Base-by-base conservation (phyloP, 2,888 invertebrate genomes). In the Autographa pulchrina region DNA sequence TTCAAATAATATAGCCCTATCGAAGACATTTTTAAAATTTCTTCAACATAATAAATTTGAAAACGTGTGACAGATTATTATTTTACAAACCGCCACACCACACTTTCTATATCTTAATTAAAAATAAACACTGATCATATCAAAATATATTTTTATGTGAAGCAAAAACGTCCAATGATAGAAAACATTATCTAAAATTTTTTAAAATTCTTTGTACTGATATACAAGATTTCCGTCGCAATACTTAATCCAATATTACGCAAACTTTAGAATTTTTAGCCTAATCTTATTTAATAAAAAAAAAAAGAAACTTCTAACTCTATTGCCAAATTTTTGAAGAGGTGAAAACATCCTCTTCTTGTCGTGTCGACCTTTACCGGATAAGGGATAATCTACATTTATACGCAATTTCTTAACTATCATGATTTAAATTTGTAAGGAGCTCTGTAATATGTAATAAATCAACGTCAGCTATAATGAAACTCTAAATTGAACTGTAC, bases 161-260 rank as follows among this genome's bases (percentile, higher is more conserved):
- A 92, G 90, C 91, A 75, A 88, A 90, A 90, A 88, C 82, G 72
- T 90, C 78, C 87, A 87, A 89, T 87, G 85, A 89, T 88, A 88
- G 89, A 87, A 87, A 86, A 80, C 84, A 80, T 83, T 85, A 88
- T 87, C 80, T 80, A 83, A 83, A 81, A 83, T 79, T 68, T 84
- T 84, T 87, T 90, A 90, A 56, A 90, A 91, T 90, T 92, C 91
- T 94, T 95, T 95, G 95, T 95, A 95, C 95, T 95, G 93, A 95
- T 94, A 93, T 93, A 94, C 92, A 94, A 92, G 90, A 91, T 91
- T 91, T 90, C 82, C 81, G 83, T 86, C 86, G 87, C 89, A 89
- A 88, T 90, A 89, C 83, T 82, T 87, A 86, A 89, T 87, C 83
- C 86, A 90, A 89, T 88, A 86, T 81, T 88, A 87, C 87, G 82